Evolutionary conservation across 2,888 invertebrate species (phyloP), one percentile per base, ranked within the genome.

Genomic region (Leptothorax acervorum): DNA sequence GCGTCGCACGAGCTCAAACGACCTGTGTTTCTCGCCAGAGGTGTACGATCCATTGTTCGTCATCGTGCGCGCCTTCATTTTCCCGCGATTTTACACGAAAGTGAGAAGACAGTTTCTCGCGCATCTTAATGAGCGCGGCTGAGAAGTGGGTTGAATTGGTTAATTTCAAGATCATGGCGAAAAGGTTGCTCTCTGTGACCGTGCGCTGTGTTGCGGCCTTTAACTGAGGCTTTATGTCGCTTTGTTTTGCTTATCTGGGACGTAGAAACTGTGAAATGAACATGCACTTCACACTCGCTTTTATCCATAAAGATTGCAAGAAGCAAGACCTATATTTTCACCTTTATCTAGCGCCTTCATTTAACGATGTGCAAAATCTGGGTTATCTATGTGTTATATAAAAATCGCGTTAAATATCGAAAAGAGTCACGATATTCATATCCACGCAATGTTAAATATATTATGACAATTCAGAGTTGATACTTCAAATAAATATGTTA

Each of bases 101-200:
- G 86, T 55, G 85, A 82, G 85, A 85, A 88, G 70, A 74, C 57
- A 81, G 60, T 87, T 90, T 91, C 88, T 68, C 89, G 81, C 48
- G 45, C 55, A 11, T n/a, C 28, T 86, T 89, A 88, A 86, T 73
- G 76, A 53, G 48, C 35, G 6, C 28, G 53, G 60, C 84, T 92
- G 92, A 81, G 92, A 92, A 92, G 83, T 90, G 84, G 92, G 93
- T 86, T 91, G 90, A 75, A 75, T 60, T 85, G 75, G 39, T 86
- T 89, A 85, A 89, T 91, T 93, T 92, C 93, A 93, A 93, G 92
- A 93, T 92, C 92, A 92, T 70, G 92, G 91, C 82, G 85, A 91
- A 89, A 88, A 90, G 89, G 87, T 87, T 91, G 85, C 86, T 86
- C 85, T 70, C 65, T 81, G 53, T 63, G 42, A 45, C 62, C 71